A percentile compares a stretch with the other conserved stretches of the same genome.
These are phyloP conservation scores for Patella depressa DNA, from an alignment of 2,888 invertebrate species.

Conservation along the genomic window DNA sequence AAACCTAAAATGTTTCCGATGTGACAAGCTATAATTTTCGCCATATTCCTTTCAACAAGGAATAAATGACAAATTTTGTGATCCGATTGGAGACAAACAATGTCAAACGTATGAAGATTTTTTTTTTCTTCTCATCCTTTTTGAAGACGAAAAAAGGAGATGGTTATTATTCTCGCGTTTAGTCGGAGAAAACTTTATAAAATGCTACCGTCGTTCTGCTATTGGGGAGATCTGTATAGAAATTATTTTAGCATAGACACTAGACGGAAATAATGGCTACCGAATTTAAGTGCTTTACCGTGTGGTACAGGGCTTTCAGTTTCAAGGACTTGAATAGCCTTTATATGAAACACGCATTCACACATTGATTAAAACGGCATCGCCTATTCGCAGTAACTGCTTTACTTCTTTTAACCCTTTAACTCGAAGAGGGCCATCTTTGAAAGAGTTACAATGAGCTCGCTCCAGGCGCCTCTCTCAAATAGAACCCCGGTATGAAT, in stretches of 20 bases:
- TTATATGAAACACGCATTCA: slow-evolving; percentile 11
- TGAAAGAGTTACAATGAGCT: slow-evolving; percentile 20
- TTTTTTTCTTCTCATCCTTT: too few species aligned
- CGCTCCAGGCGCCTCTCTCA: slow-evolving; percentile 11
- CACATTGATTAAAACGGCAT: slow-evolving; percentile 25
- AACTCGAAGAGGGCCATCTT: slow-evolving; percentile 22
- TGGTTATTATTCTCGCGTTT: too few species aligned
- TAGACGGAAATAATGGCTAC: slow-evolving; percentile 7
- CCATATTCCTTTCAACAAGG: too few species aligned
- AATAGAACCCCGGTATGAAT: slow-evolving; percentile 11
- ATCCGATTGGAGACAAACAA: too few species aligned
- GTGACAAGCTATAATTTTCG: too few species aligned
- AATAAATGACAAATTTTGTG: too few species aligned
- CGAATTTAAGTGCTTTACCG: slow-evolving; percentile 10
- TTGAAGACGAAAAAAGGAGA: too few species aligned
- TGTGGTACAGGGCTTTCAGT: slow-evolving; percentile 7
- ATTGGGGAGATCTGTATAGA: slow-evolving; percentile 6
- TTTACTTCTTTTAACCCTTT: slow-evolving; percentile 18
- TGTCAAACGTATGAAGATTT: too few species aligned
- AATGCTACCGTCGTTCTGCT: background rate
- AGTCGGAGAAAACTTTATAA: too few species aligned
- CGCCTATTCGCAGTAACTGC: slow-evolving; percentile 13
- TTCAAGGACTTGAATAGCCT: slow-evolving; percentile 5
- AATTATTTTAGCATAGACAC: slow-evolving; percentile 1
- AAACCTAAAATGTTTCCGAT: too few species aligned